Conservation (phyloP, 2,113 vertebrate genomes). For the Peromyscus leucopus region DNA sequence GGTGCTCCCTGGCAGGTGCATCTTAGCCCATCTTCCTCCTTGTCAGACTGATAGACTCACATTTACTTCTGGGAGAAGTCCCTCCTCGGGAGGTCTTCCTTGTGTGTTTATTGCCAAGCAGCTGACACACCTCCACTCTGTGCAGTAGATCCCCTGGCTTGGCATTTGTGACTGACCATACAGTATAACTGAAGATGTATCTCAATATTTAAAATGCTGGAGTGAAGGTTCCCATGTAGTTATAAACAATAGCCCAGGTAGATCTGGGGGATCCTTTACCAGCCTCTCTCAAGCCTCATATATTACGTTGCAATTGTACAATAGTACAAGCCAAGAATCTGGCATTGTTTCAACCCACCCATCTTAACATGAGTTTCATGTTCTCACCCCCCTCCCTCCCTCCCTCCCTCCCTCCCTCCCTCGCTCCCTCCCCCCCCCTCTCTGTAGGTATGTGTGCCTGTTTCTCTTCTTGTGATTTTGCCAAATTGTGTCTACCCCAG, state of each 20-base stretch:
- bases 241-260: background rate
- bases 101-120: background rate
- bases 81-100: background rate
- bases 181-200: background rate
- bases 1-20: too few species aligned
- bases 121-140: background rate
- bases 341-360: background rate
- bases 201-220: background rate
- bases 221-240: background rate
- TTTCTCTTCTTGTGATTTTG: background rate
- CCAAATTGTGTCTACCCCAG: too few species aligned
- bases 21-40: background rate
- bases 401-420: background rate
- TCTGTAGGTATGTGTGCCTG: background rate
- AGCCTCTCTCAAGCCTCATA: background rate
- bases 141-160: rapidly evolving
- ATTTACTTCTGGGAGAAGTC: background rate
- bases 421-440: background rate
- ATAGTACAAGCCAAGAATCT: background rate
- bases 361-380: background rate
- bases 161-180: background rate
- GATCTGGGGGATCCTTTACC: background rate
- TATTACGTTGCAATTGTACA: background rate
- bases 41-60: background rate
- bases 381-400: background rate